phyloP scores from a whole-genome alignment of 2,113 vertebrate species.

The Syrmaticus mikado region DNA sequence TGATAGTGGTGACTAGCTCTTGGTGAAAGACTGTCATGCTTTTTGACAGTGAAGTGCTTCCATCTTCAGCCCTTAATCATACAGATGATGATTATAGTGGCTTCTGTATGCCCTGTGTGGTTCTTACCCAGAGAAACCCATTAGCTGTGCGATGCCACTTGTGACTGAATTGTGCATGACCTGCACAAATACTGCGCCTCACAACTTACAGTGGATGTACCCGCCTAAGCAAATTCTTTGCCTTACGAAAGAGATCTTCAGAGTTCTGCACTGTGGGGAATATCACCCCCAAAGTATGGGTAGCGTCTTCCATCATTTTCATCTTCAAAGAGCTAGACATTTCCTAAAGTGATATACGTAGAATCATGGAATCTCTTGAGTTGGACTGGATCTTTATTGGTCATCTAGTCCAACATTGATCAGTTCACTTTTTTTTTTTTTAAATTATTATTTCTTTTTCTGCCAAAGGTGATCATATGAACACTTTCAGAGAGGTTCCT shows the following conservation, averaged over 20 bases:
- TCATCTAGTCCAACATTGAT: background rate
- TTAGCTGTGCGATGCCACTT: background rate
- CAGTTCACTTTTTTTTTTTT: background rate
- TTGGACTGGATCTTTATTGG: too few relatives aligned
- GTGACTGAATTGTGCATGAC: background rate
- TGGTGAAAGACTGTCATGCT: background rate
- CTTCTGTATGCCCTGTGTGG: background rate
- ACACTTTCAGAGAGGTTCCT: background rate
- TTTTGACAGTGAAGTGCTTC: conserved; percentile 46
- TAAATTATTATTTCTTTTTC: background rate
- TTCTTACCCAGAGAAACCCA: background rate
- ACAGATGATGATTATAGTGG: conserved; percentile 54
- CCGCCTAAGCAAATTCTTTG: background rate
- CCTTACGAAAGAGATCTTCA: background rate
- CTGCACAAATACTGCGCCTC: background rate
- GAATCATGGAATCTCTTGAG: too few relatives aligned
- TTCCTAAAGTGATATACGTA: background rate
- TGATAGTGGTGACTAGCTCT: conserved; percentile 4
- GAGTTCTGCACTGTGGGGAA: background rate
- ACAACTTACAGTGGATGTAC: background rate
- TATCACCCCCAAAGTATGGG: background rate
- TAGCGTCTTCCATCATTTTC: background rate
- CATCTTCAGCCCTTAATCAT: conserved; percentile 16
- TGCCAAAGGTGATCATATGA: background rate
- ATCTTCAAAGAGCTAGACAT: background rate